phyloP scores from a whole-genome alignment of 2,113 vertebrate species.

The Phycodurus eques region DNA sequence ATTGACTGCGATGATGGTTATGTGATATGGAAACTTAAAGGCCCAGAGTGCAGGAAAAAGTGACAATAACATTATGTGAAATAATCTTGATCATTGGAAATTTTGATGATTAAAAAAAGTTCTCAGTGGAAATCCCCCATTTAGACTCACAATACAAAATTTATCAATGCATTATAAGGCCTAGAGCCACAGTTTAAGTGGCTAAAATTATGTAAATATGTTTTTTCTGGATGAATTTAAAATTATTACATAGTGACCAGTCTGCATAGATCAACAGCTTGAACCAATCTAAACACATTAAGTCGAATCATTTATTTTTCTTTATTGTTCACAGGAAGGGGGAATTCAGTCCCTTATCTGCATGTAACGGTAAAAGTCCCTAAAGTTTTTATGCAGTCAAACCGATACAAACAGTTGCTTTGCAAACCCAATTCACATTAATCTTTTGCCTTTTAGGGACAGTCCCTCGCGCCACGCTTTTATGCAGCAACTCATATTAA shows the following conservation, averaged over 20 bases:
- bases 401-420: constrained; percentile 22
- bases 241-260: background rate
- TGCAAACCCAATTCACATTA: constrained; percentile 39
- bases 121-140: background rate
- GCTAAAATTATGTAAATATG: background rate
- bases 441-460: constrained; percentile 37
- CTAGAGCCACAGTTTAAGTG: background rate
- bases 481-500: constrained; percentile 29
- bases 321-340: background rate
- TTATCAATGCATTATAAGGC: background rate
- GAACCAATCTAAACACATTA: background rate
- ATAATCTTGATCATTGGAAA: background rate
- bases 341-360: constrained; percentile 8
- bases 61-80: background rate
- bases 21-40: background rate
- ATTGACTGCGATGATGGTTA: background rate
- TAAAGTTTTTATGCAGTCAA: constrained; percentile 10
- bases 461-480: constrained; percentile 38
- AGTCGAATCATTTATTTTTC: background rate
- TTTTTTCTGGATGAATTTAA: background rate
- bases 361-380: constrained; percentile 29
- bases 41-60: background rate
- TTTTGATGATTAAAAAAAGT: background rate
- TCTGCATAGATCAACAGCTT: background rate
- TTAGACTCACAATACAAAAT: background rate